A percentile compares a stretch with the other conserved stretches of the same genome.
phyloP scores from a whole-genome alignment of 2,113 vertebrate species.

The Gallinago paraguaiae region DNA sequence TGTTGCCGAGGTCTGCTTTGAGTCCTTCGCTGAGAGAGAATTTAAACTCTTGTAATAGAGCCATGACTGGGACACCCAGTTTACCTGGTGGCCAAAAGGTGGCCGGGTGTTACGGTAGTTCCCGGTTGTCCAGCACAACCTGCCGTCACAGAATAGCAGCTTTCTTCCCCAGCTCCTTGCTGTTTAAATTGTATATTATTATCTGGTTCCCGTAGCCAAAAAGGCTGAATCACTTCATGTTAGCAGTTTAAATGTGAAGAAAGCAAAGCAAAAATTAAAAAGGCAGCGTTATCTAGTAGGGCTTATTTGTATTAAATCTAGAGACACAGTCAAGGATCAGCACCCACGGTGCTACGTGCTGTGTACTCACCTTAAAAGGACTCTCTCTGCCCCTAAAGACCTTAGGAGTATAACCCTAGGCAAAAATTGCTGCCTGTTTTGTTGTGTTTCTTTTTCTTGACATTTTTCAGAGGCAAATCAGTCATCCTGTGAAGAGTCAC shows the following conservation, averaged over 20 bases:
- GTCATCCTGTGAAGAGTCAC: neutral
- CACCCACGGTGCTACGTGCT: neutral
- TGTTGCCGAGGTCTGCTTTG: neutral
- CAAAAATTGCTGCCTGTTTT: neutral
- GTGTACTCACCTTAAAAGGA: neutral
- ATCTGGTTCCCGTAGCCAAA: neutral
- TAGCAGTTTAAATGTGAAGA: constrained; percentile 19
- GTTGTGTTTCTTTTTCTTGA: neutral
- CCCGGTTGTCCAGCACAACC: neutral
- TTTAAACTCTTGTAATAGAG: neutral
- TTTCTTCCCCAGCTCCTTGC: neutral
- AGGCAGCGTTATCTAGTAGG: neutral
- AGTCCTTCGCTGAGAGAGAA: neutral
- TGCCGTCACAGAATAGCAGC: neutral
- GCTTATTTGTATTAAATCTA: neutral
- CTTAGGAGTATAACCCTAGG: constrained; percentile 17
- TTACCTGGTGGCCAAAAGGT: neutral
- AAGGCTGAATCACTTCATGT: neutral
- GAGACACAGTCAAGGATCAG: neutral
- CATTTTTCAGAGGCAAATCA: constrained; percentile 11
- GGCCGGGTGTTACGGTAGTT: neutral
- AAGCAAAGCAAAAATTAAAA: constrained; percentile 21
- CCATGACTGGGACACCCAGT: neutral
- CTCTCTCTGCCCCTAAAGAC: neutral
- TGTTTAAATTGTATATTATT: constrained; percentile 22